phyloP scores from a whole-genome alignment of 2,797 vertebrate genomes.

The Lagocephalus sceleratus region DNA sequence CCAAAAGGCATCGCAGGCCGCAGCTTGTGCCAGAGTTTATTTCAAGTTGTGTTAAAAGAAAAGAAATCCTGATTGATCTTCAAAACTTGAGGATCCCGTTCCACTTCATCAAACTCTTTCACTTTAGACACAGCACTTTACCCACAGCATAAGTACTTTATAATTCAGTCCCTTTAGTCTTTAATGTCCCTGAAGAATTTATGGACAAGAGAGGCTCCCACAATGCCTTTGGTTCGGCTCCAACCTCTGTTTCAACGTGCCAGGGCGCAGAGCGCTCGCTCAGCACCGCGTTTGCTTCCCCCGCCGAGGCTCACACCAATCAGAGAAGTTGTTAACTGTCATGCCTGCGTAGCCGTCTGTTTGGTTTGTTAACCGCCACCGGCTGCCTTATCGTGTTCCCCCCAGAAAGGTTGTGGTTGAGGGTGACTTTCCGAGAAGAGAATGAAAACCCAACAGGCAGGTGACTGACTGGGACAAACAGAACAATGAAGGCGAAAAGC shows the following conservation, averaged over 20 bases:
- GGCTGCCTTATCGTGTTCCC: conserved; percentile 51
- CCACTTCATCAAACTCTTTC: too few relatives aligned
- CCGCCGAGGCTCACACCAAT: background rate
- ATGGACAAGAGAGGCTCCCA: background rate
- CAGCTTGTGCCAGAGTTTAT: too few relatives aligned
- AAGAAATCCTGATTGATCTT: too few relatives aligned
- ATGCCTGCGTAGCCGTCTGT: conserved; percentile 9
- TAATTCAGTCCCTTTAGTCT: too few relatives aligned
- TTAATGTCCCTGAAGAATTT: too few relatives aligned
- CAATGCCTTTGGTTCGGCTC: background rate
- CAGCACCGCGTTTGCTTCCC: background rate
- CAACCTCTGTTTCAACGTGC: background rate
- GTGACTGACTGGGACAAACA: conserved; percentile 14
- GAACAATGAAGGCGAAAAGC: conserved; percentile 27
- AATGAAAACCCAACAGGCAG: conserved; percentile 8
- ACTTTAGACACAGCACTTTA: conserved; percentile 4
- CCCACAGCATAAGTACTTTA: background rate
- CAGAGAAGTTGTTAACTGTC: conserved; percentile 5
- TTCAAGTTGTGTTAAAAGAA: too few relatives aligned
- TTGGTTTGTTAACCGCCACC: conserved; percentile 33
- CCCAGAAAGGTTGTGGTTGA: conserved; percentile 47
- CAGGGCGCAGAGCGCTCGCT: background rate
- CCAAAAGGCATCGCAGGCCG: conserved; percentile 45
- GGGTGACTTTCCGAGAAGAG: conserved; percentile 20
- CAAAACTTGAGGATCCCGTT: too few relatives aligned